Evolutionary conservation across 2,888 invertebrate species (phyloP).

Genomic region (Lysandra coridon): DNA sequence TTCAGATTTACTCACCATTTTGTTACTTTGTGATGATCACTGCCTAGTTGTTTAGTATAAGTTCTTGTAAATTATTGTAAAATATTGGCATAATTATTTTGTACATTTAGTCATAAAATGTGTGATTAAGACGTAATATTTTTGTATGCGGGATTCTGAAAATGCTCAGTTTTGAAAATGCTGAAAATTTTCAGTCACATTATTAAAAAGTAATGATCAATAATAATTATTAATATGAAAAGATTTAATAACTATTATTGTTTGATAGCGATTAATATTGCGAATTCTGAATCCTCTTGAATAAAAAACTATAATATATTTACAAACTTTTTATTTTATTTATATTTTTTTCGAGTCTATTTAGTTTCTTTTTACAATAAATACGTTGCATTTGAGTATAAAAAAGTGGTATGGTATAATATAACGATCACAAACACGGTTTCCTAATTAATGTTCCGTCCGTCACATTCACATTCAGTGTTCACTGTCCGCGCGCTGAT

Average conservation of each 20-base stretch:
- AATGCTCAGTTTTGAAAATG: not conserved
- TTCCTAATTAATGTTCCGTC: constrained; percentile 59
- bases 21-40: constrained; percentile 49
- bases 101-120: constrained; percentile 34
- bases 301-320: constrained; percentile 52
- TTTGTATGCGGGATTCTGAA: constrained; percentile 30
- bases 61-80: constrained; percentile 69
- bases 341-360: constrained; percentile 67
- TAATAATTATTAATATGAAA: too few species aligned
- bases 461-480: constrained; percentile 51
- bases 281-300: not conserved
- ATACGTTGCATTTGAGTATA: constrained; percentile 76
- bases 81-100: constrained; percentile 56
- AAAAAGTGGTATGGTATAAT: constrained; percentile 65
- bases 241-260: too few species aligned
- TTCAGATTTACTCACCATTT: constrained; percentile 31
- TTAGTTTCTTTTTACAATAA: constrained; percentile 76
- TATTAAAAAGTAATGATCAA: too few species aligned
- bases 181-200: too few species aligned
- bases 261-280: not conserved
- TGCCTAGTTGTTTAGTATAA: constrained; percentile 59
- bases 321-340: constrained; percentile 78
- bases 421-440: constrained; percentile 68
- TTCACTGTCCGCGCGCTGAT: constrained; percentile 49
- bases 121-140: constrained; percentile 9